Evolutionary conservation across 2,797 vertebrate species (phyloP).

Genomic region (Peromyscus nudipes): DNA sequence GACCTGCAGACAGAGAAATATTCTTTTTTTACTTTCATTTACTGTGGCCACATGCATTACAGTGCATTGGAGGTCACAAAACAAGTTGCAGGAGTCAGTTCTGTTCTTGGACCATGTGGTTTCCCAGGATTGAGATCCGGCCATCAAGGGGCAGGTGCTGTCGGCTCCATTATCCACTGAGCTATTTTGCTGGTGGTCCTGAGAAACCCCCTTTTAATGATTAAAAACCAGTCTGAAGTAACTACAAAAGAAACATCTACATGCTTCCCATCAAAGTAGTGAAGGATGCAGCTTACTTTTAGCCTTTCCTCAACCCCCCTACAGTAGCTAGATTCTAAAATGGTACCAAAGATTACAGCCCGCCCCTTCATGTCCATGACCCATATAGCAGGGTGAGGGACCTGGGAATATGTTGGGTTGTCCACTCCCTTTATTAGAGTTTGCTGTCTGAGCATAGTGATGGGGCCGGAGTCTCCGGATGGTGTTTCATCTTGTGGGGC

Average conservation of each 20-base stretch:
- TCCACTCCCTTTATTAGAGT: background rate
- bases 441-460: background rate
- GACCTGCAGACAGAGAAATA: background rate
- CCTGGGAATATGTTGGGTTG: background rate
- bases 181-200: background rate
- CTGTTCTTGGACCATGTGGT: background rate
- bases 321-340: background rate
- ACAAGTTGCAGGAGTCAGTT: background rate
- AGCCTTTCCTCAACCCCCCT: background rate
- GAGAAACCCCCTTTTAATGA: background rate
- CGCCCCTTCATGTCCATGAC: background rate
- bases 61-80: background rate
- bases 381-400: too few relatives aligned
- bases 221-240: background rate
- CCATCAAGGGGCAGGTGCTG: too few relatives aligned
- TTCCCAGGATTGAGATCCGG: background rate
- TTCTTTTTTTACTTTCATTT: too few relatives aligned
- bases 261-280: background rate
- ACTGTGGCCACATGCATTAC: background rate
- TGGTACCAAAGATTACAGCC: background rate
- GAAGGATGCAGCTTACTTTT: background rate
- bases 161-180: background rate
- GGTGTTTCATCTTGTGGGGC: background rate
- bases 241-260: background rate
- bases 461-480: background rate